Evolutionary conservation across 2,888 invertebrate genomes (phyloP).

Genomic region (Dynastes maya): DNA sequence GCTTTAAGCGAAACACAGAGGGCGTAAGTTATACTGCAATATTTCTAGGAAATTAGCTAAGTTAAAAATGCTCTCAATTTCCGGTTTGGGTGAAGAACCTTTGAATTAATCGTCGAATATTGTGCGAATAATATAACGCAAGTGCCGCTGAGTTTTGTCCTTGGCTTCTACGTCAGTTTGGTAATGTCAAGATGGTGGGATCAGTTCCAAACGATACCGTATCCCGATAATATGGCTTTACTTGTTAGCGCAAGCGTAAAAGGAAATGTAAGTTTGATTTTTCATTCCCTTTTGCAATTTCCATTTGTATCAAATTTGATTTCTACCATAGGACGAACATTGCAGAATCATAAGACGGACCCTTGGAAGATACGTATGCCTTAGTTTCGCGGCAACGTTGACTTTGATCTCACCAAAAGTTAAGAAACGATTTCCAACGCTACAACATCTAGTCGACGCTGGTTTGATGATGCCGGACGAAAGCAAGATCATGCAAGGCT

Average conservation of each 20-base stretch:
- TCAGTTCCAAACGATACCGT: conserved; percentile 85
- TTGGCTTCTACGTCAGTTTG: conserved; percentile 94
- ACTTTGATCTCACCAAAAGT: conserved; percentile 89
- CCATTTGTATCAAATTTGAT: conserved; percentile 5
- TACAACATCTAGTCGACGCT: conserved; percentile 86
- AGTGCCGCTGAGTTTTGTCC: conserved; percentile 93
- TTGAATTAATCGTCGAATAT: conserved; percentile 86
- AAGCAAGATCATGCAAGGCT: conserved; percentile 81
- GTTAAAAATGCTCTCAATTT: conserved; percentile 10
- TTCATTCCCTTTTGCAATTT: background rate
- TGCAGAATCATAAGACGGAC: conserved; percentile 85
- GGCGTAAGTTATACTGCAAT: conserved; percentile 72
- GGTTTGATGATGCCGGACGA: conserved; percentile 88
- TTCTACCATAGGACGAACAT: conserved; percentile 77
- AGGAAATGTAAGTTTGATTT: conserved; percentile 74
- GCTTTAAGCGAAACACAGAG: conserved; percentile 78
- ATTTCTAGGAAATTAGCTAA: background rate
- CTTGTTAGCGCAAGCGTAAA: conserved; percentile 86
- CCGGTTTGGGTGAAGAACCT: conserved; percentile 73
- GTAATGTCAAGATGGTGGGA: conserved; percentile 95
- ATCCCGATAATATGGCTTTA: conserved; percentile 88
- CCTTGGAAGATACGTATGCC: conserved; percentile 85
- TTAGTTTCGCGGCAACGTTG: conserved; percentile 87
- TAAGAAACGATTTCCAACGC: conserved; percentile 90
- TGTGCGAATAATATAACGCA: conserved; percentile 88